Conservation (phyloP, 2,888 invertebrate genomes). For the Latrodectus hesperus region DNA sequence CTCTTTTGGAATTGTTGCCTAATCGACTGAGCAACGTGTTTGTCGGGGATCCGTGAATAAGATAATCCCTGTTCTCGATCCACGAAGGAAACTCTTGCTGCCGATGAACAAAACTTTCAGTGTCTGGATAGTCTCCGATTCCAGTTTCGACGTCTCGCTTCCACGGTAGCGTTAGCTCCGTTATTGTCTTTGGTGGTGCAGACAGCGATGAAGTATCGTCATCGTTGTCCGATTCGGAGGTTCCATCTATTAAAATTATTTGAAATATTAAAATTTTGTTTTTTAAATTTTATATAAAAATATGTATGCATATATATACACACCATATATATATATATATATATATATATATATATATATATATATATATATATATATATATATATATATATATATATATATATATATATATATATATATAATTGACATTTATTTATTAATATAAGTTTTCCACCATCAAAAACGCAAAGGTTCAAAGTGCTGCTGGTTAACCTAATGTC, state of each 20-base stretch:
- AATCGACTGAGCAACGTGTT: slow-evolving; percentile 85
- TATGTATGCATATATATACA: too few species aligned
- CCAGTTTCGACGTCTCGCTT: slow-evolving; percentile 47
- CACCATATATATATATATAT: too few species aligned
- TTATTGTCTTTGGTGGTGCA: slow-evolving; percentile 79
- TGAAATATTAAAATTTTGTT: not conserved
- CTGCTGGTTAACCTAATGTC: too few species aligned
- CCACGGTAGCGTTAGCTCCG: slow-evolving; percentile 94
- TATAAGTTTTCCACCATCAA: too few species aligned
- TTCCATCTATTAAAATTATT: slow-evolving; percentile 16
- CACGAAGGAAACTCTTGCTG: slow-evolving; percentile 96
- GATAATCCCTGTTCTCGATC: slow-evolving; percentile 95
- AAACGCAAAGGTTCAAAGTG: too few species aligned
- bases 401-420: too few species aligned
- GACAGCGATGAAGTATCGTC: slow-evolving; percentile 22
- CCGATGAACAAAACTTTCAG: slow-evolving; percentile 76
- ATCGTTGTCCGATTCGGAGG: slow-evolving; percentile 50
- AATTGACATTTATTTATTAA: too few species aligned
- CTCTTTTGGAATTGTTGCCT: slow-evolving; percentile 30
- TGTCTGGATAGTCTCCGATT: slow-evolving; percentile 79
- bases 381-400: too few species aligned
- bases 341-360: too few species aligned
- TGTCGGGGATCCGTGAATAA: slow-evolving; percentile 93
- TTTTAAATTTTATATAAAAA: too few species aligned
- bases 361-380: too few species aligned